phyloP scores from a whole-genome alignment of 2,113 vertebrate genomes.

The Hippopotamus amphibius region DNA sequence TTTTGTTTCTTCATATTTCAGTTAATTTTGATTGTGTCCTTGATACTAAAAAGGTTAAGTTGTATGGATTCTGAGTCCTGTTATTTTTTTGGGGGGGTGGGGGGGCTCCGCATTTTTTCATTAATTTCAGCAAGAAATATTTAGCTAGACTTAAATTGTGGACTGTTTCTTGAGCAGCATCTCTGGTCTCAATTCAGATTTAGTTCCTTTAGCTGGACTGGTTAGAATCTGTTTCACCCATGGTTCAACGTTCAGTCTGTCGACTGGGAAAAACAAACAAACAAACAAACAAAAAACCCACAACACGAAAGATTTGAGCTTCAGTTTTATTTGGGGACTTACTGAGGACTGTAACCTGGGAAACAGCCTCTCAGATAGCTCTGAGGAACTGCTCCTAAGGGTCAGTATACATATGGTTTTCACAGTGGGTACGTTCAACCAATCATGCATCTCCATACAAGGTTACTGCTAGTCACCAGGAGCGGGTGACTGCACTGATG shows the following conservation, averaged over 20 bases:
- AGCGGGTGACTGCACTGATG: background rate
- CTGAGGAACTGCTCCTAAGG: background rate
- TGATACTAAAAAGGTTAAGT: background rate
- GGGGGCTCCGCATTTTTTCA: background rate
- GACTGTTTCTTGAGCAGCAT: background rate
- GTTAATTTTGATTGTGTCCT: background rate
- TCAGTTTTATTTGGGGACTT: no score
- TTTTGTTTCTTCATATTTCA: background rate
- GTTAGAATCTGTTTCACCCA: background rate
- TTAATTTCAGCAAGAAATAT: background rate
- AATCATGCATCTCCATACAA: background rate
- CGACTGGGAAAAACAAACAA: background rate
- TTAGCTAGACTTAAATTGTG: background rate
- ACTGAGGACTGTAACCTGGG: background rate
- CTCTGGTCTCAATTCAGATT: background rate
- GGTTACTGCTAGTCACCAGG: background rate
- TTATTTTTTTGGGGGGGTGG: background rate
- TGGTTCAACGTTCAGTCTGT: background rate
- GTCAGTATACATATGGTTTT: background rate
- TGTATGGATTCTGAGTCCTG: background rate
- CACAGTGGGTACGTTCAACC: no score
- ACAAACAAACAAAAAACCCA: background rate
- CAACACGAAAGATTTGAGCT: background rate
- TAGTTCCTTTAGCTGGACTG: fast-evolving
- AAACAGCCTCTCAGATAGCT: background rate